Conservation (phyloP, 2,888 invertebrate species). For the Chalcosyrphus nemorum region DNA sequence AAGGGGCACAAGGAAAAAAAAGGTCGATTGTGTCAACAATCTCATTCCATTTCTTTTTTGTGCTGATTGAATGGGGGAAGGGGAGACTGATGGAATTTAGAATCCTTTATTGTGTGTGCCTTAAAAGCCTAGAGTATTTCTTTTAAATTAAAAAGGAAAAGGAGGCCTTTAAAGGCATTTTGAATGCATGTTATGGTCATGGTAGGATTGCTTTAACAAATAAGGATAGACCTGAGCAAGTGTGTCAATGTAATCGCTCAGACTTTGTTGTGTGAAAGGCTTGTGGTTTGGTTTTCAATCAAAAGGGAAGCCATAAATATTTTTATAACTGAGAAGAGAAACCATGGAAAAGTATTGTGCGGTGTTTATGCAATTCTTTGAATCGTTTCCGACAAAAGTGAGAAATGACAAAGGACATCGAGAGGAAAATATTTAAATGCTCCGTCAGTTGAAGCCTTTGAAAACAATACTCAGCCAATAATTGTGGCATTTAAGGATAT, state of each 20-base stretch:
- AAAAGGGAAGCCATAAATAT: too few species aligned
- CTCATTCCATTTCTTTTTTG: neutral
- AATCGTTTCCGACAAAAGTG: too few species aligned
- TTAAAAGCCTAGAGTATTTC: slow-evolving; percentile 25
- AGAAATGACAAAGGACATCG: too few species aligned
- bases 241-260: slow-evolving; percentile 20
- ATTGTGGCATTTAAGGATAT: too few species aligned
- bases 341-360: too few species aligned
- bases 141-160: neutral
- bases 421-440: too few species aligned
- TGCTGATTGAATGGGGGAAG: neutral
- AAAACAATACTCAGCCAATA: too few species aligned
- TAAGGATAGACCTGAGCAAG: neutral
- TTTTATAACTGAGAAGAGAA: too few species aligned
- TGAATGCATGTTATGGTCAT: slow-evolving; percentile 29
- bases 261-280: slow-evolving; percentile 6
- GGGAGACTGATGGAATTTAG: neutral
- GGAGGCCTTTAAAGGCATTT: neutral
- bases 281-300: neutral
- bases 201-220: slow-evolving; percentile 14
- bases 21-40: slow-evolving; percentile 28
- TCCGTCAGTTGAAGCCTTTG: too few species aligned
- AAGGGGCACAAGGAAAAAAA: neutral
- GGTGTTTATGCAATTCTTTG: too few species aligned
- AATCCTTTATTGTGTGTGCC: slow-evolving; percentile 21